Base-by-base conservation (phyloP, 2,113 vertebrate species). In the Mirza zaza region DNA sequence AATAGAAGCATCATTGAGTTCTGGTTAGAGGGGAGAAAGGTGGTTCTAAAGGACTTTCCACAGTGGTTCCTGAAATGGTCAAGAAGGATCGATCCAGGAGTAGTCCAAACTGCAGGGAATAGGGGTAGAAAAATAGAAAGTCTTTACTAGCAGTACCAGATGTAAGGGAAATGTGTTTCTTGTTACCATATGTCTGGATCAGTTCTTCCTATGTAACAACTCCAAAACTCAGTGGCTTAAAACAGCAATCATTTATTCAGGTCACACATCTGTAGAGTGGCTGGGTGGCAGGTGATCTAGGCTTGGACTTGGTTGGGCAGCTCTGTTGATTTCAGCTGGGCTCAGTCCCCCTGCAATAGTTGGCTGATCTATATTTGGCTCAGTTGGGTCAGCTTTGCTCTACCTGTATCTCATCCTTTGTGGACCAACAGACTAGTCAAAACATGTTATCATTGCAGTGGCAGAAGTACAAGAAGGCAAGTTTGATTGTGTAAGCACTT, bases 111-210 rank as follows among this genome's bases (percentile, higher is more conserved):
- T 79, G 32, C 21, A 93, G 23, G 36, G 29, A 76, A 50, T 57
- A 73, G 63, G 20, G 70, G 84, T 21, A 95, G 52, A 76, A 82
- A 76, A 73, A 73, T 48, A 21, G 75, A 89, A 67, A 55, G 63
- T 92, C 75, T 82, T 87, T 73, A 77, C 27, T 42, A 65, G 21
- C 18, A 89, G 45, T 50, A 45, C 27, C n/a, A 61, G 18, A 67
- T 79, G 8, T 70, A 90, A 91, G 36, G 10, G 34, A 91, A 94
- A 20, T 94, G 0, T 87, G 39, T 96, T 84, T 90, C 85, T 87
- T 87, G 1, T 45, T 80, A 32, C 23, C 4, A 0, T 85, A 65
- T 88, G 36, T 84, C 76, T 92, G 34, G 11, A 63, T 68, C 76
- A 76, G 5, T 94, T 84, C 79, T 85, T 92, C 88, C 71, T 90